Evolutionary conservation across 2,888 invertebrate species (phyloP).

Genomic region (Trilocha varians): DNA sequence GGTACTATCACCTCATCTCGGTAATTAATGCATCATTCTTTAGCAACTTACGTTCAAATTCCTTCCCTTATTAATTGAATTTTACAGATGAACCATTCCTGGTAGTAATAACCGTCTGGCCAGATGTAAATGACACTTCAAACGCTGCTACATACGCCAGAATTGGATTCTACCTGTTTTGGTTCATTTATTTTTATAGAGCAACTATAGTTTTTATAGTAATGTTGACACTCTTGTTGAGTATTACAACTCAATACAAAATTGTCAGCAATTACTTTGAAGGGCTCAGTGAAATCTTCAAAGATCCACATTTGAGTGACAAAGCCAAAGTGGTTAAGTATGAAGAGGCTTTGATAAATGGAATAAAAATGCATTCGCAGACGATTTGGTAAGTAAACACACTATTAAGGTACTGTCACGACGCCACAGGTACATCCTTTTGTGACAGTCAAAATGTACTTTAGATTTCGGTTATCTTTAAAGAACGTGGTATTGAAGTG

Average conservation of each 20-base stretch:
- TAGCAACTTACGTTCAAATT: too few species aligned
- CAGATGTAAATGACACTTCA: constrained; percentile 19
- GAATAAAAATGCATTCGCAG: constrained; percentile 25
- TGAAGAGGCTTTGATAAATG: constrained; percentile 21
- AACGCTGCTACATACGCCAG: constrained; percentile 13
- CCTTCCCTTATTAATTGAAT: too few species aligned
- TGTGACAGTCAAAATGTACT: too few species aligned
- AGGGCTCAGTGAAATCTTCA: constrained; percentile 21
- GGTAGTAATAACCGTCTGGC: constrained; percentile 28
- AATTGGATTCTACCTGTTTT: constrained; percentile 19
- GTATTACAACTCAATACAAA: constrained; percentile 24
- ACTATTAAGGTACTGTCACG: too few species aligned
- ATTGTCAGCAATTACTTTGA: constrained; percentile 29
- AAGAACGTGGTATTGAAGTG: too few species aligned
- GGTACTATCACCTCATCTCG: too few species aligned
- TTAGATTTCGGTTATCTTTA: too few species aligned
- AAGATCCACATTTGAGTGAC: constrained; percentile 8
- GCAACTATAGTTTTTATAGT: constrained; percentile 14
- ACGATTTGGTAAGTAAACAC: constrained; percentile 23
- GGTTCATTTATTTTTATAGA: constrained; percentile 22
- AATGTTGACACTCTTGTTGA: constrained; percentile 17
- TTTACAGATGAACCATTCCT: constrained; percentile 9
- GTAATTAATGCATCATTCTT: too few species aligned
- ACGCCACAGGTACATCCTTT: too few species aligned
- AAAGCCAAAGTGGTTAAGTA: constrained; percentile 20